phyloP scores from a whole-genome alignment of 2,113 vertebrate species.

The Callaeas wilsoni region DNA sequence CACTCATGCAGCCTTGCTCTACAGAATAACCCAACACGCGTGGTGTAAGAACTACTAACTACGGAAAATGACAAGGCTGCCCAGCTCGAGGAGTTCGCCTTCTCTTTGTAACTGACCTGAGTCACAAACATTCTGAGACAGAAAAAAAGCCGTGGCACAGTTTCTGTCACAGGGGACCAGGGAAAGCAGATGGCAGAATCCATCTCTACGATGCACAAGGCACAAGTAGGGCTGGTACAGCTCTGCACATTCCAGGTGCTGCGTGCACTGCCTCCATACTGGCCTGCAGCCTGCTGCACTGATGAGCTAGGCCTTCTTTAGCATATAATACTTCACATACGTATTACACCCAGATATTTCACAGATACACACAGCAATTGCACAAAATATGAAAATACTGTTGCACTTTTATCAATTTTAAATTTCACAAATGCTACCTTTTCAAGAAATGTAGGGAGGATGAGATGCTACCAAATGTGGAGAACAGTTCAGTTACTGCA shows the following conservation, averaged over 20 bases:
- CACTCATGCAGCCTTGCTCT: not conserved
- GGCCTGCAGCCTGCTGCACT: not conserved
- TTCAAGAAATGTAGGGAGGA: not conserved
- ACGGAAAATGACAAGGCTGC: rapidly evolving
- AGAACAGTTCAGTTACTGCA: not conserved
- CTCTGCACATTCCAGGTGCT: not conserved
- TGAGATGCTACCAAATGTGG: not conserved
- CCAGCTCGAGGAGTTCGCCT: not conserved
- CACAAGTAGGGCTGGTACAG: not conserved
- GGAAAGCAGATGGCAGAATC: not conserved
- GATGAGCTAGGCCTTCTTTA: not conserved
- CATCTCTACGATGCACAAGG: not conserved
- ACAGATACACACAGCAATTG: not conserved
- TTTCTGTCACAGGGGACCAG: rapidly evolving
- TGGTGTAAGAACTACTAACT: not conserved
- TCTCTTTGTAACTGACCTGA: not conserved
- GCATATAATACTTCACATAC: not conserved
- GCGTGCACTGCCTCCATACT: rapidly evolving
- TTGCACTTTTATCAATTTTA: not conserved
- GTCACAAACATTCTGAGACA: not conserved
- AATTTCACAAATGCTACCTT: not conserved
- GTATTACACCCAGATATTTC: not conserved
- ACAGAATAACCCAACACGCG: not conserved
- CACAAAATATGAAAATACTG: not conserved
- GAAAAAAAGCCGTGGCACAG: not conserved